Percentiles rank a stretch among this genome's conserved stretches.
These are phyloP conservation scores for Pycnonotus jocosus DNA, from an alignment of 2,113 vertebrate genomes.

Conservation along the genomic window DNA sequence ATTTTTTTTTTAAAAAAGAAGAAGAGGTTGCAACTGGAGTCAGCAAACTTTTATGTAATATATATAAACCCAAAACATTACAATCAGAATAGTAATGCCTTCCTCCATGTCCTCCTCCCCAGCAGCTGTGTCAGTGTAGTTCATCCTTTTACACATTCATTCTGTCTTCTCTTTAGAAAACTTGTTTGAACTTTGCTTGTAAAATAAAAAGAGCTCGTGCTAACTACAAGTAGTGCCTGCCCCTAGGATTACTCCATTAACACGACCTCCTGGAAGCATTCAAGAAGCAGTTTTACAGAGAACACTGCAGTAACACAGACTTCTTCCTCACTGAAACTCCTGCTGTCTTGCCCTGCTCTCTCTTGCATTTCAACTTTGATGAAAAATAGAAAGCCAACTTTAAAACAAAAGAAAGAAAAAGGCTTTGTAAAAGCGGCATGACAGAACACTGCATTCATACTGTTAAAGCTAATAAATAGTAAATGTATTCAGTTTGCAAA, in stretches of 20 bases:
- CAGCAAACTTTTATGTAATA: neutral
- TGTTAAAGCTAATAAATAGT: neutral
- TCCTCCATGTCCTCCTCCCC: neutral
- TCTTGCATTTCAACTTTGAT: neutral
- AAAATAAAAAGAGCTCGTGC: neutral
- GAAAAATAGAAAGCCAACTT: neutral
- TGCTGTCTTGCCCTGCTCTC: neutral
- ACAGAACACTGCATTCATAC: neutral
- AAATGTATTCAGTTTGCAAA: neutral
- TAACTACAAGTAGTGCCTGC: neutral
- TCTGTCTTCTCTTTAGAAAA: neutral
- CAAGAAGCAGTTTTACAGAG: neutral
- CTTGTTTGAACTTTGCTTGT: neutral
- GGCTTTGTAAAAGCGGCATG: neutral
- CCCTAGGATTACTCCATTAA: neutral
- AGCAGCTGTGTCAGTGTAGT: neutral
- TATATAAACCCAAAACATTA: neutral
- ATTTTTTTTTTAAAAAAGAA: neutral
- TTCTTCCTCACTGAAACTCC: neutral
- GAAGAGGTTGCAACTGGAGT: neutral
- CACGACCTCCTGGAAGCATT: neutral
- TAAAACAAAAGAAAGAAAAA: neutral
- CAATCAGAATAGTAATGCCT: neutral
- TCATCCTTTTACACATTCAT: neutral
- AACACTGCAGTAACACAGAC: neutral